These are phyloP conservation scores for Hipparchia sbordonii DNA, from an alignment of 2,888 invertebrate genomes.

Conservation along the genomic window DNA sequence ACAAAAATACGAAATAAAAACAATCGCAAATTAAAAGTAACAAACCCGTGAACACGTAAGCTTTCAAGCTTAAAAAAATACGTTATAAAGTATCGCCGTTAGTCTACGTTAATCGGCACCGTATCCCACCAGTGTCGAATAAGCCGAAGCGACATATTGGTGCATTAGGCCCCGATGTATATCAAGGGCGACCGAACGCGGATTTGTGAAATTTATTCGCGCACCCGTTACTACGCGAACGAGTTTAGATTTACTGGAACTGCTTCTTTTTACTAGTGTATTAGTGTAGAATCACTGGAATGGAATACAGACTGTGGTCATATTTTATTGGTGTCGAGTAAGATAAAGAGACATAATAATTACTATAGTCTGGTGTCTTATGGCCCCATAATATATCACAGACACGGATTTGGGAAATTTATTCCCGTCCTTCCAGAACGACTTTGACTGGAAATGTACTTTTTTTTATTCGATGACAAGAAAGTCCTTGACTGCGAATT, in stretches of 20 bases:
- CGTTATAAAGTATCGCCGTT: slow-evolving; percentile 15
- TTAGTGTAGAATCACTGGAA: too few species aligned
- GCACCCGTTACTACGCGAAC: slow-evolving; percentile 45
- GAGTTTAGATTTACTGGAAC: slow-evolving; percentile 31
- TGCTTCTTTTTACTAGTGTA: neutral
- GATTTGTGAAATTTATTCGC: slow-evolving; percentile 74
- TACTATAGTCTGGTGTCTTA: too few species aligned
- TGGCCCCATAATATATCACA: too few species aligned
- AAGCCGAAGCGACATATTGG: slow-evolving; percentile 68
- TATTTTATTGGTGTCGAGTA: neutral
- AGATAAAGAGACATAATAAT: neutral
- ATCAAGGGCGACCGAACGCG: slow-evolving; percentile 64
- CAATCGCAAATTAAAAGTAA: neutral
- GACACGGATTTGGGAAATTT: too few species aligned
- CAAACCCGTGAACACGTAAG: slow-evolving; percentile 1
- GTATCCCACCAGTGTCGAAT: slow-evolving; percentile 52
- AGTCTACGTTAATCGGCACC: slow-evolving; percentile 50
- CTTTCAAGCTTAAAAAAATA: slow-evolving; percentile 2
- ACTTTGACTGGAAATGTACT: too few species aligned
- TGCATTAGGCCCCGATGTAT: slow-evolving; percentile 67
- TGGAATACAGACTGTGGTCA: neutral
- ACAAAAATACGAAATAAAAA: neutral
- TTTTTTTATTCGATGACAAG: too few species aligned
- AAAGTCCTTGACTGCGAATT: too few species aligned
- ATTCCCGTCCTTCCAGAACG: too few species aligned